phyloP scores from a whole-genome alignment of 1,140 invertebrate species.

The Bombus terrestris region DNA sequence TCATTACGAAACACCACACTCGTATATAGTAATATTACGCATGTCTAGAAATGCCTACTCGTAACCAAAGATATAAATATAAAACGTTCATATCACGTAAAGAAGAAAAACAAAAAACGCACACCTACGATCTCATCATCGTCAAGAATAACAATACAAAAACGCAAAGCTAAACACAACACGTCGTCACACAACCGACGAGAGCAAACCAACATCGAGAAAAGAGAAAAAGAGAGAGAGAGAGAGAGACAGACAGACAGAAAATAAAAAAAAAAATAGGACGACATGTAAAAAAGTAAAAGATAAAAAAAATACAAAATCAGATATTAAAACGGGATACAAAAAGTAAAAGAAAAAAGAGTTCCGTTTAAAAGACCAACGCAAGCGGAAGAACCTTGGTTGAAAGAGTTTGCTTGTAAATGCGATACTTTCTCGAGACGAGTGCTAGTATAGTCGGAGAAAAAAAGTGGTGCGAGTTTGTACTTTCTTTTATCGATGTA shows the following conservation, averaged over 20 bases:
- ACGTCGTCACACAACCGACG: constrained; percentile 49
- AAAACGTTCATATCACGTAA: constrained; percentile 25
- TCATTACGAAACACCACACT: constrained; percentile 71
- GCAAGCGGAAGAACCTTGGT: constrained; percentile 5
- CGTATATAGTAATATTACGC: constrained; percentile 41
- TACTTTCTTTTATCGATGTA: constrained; percentile 10
- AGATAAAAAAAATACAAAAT: background rate
- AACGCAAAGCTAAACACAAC: constrained; percentile 52
- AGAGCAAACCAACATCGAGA: constrained; percentile 45
- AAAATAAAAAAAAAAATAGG: background rate
- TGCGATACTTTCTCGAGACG: constrained; percentile 11
- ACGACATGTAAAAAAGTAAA: background rate
- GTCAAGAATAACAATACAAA: constrained; percentile 50
- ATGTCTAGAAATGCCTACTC: constrained; percentile 57
- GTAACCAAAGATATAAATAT: constrained; percentile 35
- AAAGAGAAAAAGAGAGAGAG: background rate
- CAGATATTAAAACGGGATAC: background rate
- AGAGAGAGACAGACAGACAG: background rate
- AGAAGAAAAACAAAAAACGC: constrained; percentile 37
- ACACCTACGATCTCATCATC: constrained; percentile 64
- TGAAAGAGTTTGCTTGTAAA: constrained; percentile 2
- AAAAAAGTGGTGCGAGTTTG: background rate
- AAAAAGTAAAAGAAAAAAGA: constrained; percentile 17
- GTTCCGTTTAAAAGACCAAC: constrained; percentile 11
- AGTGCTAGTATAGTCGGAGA: background rate